Evolutionary conservation across 2,797 vertebrate species (phyloP), one percentile per base, ranked within the genome.

Genomic region (Poecilia velifera): DNA sequence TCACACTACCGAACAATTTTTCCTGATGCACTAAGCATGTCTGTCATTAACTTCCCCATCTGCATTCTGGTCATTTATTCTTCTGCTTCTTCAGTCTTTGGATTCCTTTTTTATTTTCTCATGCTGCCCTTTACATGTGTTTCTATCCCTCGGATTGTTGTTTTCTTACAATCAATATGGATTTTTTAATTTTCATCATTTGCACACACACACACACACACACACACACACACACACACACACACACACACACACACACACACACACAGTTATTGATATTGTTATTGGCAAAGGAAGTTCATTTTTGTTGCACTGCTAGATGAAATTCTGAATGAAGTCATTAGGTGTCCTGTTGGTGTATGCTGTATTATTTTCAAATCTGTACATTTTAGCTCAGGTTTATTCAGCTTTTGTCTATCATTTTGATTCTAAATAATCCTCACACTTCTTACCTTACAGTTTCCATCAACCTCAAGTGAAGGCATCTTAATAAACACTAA

Each of bases 401-500:
- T 76, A 34, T 64, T 76, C 14, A 34, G 59, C 20, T 76, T 76
- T 20, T 36, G 4, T 22, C 31, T 59, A 1, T 68, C 41, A 22
- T 20, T 57, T 18, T 39, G 22, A 68, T 39, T 14, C 20, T 51
- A 28, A 51, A 36, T 25, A 46, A n/a, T 66, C n/a, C 43, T 64
- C 74, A 62, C 57, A 64, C 9, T 64, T 22, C 59, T 68, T 51
- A 49, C 39, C 45, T 3, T n/a, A 45, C 6, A 51, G 31, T 73
- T 92, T 93, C 85, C 93, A 47, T 9, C 45, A 10, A 72, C 28
- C 73, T 57, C 0, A 49, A 79, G 76, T 81, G 66, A 79, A 79
- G n/a, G 2, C 53, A 72, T 94, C 90, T 93, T 96, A 93, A 96
- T 47, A 49, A 82, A 49, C 74, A 57, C 28, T 49, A 73, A 85